These are phyloP conservation scores for Pterobdella sp. DNA, from an alignment of 2,888 invertebrate genomes.

Conservation along the genomic window DNA sequence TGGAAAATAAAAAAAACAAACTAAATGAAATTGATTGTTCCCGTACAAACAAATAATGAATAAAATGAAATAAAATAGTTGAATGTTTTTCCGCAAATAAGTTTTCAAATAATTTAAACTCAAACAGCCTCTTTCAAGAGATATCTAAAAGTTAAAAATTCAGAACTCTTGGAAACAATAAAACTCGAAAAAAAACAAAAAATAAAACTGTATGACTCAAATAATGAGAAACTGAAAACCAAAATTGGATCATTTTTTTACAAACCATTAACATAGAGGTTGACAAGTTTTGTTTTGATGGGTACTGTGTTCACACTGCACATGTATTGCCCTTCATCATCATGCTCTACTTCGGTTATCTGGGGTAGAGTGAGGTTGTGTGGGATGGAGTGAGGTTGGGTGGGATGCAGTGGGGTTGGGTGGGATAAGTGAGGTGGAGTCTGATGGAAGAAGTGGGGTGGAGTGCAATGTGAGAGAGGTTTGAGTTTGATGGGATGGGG, in stretches of 20 bases:
- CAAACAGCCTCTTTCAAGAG: too few species aligned
- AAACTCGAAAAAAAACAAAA: background rate
- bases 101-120: too few species aligned
- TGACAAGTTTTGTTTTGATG: conserved; percentile 42
- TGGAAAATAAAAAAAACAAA: too few species aligned
- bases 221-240: background rate
- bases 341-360: conserved; percentile 33
- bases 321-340: conserved; percentile 46
- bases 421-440: background rate
- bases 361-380: conserved; percentile 25
- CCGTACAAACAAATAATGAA: too few species aligned
- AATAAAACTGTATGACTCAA: background rate
- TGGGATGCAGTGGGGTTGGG: background rate
- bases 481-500: too few species aligned
- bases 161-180: too few species aligned
- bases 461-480: background rate
- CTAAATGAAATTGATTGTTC: too few species aligned
- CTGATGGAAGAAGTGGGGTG: background rate
- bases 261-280: conserved; percentile 44
- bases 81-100: too few species aligned
- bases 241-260: background rate
- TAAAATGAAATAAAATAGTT: too few species aligned
- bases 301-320: conserved; percentile 47
- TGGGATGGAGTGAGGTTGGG: conserved; percentile 26
- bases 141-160: too few species aligned